Evolutionary conservation across 2,888 invertebrate species (phyloP).

Genomic region (Barypeithes pellucidus): DNA sequence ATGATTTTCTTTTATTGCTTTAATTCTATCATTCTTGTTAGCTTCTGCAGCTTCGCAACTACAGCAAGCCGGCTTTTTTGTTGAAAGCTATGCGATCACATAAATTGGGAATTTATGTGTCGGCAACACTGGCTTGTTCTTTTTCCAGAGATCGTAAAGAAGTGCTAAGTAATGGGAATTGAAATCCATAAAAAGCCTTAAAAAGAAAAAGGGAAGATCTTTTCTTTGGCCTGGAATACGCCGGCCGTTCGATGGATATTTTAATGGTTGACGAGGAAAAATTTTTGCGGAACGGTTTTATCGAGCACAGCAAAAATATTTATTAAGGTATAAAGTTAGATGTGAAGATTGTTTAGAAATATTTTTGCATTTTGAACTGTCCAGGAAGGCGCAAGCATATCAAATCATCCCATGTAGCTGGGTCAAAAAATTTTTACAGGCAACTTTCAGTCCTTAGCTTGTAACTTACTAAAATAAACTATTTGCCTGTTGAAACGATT

Average conservation of each 20-base stretch:
- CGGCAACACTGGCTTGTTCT: conserved; percentile 43
- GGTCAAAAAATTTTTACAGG: no score
- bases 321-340: conserved; percentile 2
- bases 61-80: conserved; percentile 3
- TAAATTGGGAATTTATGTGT: conserved; percentile 49
- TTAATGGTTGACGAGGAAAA: conserved; percentile 19
- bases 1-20: neutral
- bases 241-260: conserved; percentile 33
- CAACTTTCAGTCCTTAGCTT: no score
- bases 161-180: conserved; percentile 54
- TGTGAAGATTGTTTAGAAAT: no score
- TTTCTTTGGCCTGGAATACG: conserved; percentile 15
- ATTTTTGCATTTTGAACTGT: no score
- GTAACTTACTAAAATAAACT: no score
- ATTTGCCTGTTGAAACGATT: no score
- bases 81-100: conserved; percentile 22
- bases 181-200: conserved; percentile 52
- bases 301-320: neutral
- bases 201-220: conserved; percentile 32
- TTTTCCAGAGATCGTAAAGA: conserved; percentile 43
- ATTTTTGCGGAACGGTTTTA: conserved; percentile 11
- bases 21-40: neutral
- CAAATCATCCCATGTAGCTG: no score
- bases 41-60: neutral
- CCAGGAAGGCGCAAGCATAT: no score